Percentiles rank a stretch among this genome's conserved stretches.
phyloP scores from a whole-genome alignment of 1,140 invertebrate genomes.

The Zophobas morio region DNA sequence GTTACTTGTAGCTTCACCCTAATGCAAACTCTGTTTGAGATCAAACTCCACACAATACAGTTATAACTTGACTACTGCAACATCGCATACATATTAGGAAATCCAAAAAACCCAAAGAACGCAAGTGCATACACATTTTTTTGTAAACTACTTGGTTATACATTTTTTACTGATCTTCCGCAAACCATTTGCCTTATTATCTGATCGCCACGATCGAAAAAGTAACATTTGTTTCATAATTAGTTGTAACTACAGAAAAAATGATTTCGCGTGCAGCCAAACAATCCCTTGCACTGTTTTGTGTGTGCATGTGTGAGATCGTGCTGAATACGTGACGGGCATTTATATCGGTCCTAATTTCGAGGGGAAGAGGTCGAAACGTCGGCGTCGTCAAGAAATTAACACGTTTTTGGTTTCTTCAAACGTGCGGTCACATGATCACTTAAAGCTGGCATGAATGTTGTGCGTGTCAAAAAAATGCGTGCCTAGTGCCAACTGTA shows the following conservation, averaged over 20 bases:
- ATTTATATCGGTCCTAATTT: neutral
- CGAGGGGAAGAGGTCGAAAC: slow-evolving; percentile 9
- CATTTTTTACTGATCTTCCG: no score
- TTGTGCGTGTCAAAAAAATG: slow-evolving; percentile 37
- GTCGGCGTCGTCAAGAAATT: neutral
- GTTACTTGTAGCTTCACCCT: no score
- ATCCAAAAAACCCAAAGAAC: no score
- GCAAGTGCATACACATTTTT: no score
- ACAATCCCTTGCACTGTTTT: neutral
- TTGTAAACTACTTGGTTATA: no score
- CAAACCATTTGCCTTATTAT: no score
- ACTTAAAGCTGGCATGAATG: neutral
- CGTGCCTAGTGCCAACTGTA: slow-evolving; percentile 39
- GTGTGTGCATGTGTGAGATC: neutral
- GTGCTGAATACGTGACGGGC: neutral
- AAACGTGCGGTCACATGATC: neutral
- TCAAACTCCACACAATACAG: no score
- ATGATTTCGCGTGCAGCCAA: neutral
- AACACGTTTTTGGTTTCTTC: neutral
- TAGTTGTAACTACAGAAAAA: neutral
- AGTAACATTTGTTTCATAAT: no score
- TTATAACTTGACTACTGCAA: no score
- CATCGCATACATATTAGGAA: no score
- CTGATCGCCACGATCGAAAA: no score
- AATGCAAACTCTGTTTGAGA: no score